A percentile compares a stretch with the other conserved stretches of the same genome.
phyloP scores from a whole-genome alignment of 1,140 invertebrate species.

The Xylocopa sonorina region DNA sequence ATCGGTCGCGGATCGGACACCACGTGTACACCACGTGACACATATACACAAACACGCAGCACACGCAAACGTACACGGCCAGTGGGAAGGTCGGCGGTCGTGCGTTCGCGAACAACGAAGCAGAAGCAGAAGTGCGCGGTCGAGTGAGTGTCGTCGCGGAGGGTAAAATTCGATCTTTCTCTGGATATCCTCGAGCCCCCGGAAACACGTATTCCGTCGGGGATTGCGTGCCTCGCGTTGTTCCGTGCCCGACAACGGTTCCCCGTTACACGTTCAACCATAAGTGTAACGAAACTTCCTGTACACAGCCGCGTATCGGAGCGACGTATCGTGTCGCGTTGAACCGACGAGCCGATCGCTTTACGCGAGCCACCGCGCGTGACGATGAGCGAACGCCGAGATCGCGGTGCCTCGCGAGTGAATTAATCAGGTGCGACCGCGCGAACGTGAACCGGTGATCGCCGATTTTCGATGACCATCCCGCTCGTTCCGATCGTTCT shows the following conservation, averaged over 20 bases:
- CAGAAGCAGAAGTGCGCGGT: too few species aligned
- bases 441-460: slow-evolving; percentile 24
- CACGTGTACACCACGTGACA: too few species aligned
- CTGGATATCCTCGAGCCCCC: background rate
- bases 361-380: background rate
- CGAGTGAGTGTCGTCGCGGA: background rate
- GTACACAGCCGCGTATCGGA: slow-evolving; percentile 41
- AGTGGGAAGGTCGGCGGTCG: too few species aligned
- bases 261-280: slow-evolving; percentile 40
- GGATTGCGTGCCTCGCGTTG: slow-evolving; percentile 51
- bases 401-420: slow-evolving; percentile 16
- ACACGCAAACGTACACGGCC: too few species aligned
- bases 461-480: slow-evolving; percentile 45
- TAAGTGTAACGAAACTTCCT: slow-evolving; percentile 58
- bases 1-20: slow-evolving; percentile 39
- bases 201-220: slow-evolving; percentile 1
- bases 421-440: background rate
- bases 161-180: slow-evolving; percentile 10
- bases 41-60: too few species aligned
- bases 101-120: too few species aligned
- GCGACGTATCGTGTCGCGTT: slow-evolving; percentile 23
- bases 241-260: slow-evolving; percentile 40
- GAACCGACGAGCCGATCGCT: slow-evolving; percentile 7
- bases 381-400: background rate
- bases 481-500: background rate